Percentiles rank a stretch among this genome's conserved stretches.
Evolutionary conservation across 2,888 invertebrate genomes (phyloP).

Genomic region (Diachrysia chrysitis): DNA sequence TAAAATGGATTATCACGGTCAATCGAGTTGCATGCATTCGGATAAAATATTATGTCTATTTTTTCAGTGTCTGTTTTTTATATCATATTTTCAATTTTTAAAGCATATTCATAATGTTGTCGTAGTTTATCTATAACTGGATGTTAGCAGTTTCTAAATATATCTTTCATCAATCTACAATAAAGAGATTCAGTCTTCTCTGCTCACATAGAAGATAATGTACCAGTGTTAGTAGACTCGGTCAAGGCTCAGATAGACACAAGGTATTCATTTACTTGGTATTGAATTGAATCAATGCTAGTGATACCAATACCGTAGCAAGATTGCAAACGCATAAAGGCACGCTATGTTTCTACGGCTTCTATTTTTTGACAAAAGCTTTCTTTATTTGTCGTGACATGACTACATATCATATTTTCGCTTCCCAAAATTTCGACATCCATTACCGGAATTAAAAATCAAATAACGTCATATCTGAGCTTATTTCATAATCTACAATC

Average conservation of each 20-base stretch:
- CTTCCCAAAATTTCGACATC: too few relatives aligned
- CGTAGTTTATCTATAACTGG: too few relatives aligned
- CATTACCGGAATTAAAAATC: background rate
- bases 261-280: background rate
- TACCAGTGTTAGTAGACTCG: background rate
- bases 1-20: conserved; percentile 26
- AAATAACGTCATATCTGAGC: conserved; percentile 15
- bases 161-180: too few relatives aligned
- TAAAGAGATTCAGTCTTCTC: too few relatives aligned
- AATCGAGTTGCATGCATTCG: conserved; percentile 22
- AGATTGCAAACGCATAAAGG: background rate
- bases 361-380: too few relatives aligned
- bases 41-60: conserved; percentile 8
- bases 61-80: background rate
- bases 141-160: too few relatives aligned
- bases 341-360: background rate
- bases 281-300: conserved; percentile 3
- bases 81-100: background rate
- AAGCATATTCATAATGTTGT: background rate
- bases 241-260: background rate
- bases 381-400: too few relatives aligned
- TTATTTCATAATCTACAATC: conserved; percentile 24
- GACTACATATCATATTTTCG: too few relatives aligned
- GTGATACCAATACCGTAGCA: background rate
- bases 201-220: background rate